phyloP scores from a whole-genome alignment of 2,888 invertebrate genomes.

The Orthosia cruda region DNA sequence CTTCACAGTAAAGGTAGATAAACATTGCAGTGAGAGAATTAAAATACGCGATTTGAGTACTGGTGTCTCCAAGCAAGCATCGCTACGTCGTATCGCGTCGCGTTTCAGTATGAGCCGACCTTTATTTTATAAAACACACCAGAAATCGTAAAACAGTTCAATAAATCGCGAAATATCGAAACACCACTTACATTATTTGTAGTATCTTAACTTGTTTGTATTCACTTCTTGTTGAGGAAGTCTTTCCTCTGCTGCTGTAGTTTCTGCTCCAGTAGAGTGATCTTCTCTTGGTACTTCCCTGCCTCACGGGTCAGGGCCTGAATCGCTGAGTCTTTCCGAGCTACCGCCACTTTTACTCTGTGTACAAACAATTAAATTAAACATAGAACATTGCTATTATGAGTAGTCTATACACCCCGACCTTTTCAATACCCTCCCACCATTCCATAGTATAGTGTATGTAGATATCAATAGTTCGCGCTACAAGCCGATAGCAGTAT shows the following conservation, averaged over 20 bases:
- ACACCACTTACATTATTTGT: neutral
- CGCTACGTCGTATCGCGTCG: too few species aligned
- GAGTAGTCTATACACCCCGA: too few species aligned
- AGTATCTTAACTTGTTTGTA: neutral
- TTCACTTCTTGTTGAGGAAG: slow-evolving; percentile 88
- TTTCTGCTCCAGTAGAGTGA: slow-evolving; percentile 95
- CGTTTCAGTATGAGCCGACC: too few species aligned
- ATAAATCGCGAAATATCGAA: neutral
- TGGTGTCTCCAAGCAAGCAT: too few species aligned
- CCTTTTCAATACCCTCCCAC: too few species aligned
- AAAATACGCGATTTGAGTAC: too few species aligned
- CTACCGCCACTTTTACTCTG: slow-evolving; percentile 96
- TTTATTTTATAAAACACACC: too few species aligned
- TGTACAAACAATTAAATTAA: neutral
- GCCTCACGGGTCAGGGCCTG: slow-evolving; percentile 94
- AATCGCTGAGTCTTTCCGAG: slow-evolving; percentile 95
- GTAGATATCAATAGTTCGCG: too few species aligned
- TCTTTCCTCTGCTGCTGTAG: slow-evolving; percentile 95
- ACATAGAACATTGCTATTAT: neutral
- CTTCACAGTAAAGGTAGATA: too few species aligned
- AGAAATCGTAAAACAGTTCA: neutral
- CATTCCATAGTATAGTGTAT: too few species aligned
- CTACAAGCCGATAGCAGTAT: too few species aligned
- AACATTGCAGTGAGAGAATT: too few species aligned
- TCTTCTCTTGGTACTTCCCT: slow-evolving; percentile 94